Evolutionary conservation across 2,113 vertebrate species (phyloP), one percentile per base, ranked within the genome.

Genomic region (Pleuronectes platessa): DNA sequence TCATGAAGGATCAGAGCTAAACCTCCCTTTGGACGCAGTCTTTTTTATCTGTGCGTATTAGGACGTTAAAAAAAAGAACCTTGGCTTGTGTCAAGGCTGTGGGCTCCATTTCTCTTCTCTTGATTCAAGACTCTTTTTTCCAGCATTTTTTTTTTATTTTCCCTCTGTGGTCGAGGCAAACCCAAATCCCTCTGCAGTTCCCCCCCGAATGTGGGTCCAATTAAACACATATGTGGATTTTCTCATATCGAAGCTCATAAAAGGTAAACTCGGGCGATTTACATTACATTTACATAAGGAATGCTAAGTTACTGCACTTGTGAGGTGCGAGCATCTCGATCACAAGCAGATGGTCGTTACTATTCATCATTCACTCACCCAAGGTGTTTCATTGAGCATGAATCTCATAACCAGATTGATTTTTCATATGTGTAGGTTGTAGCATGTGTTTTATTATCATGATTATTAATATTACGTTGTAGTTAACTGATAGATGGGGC

Each of bases 181-280:
- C 84, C 87, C 76, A 87, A 87, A 83, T 87, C 88, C 75, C 84
- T 76, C 31, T 64, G 35, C 82, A 81, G 88, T 81, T 89, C 85
- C 70, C 70, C 55, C 53, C 74, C 83, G 71, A 92, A 93, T 84
- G 81, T 92, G 88, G 85, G 74, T 84, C 87, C 89, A 93, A 93
- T 94, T 93, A 94, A 93, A 92, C 70, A 84, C 93, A 94, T 79
- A 84, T 93, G 93, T 90, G 85, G 87, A 83, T 87, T 51, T 51
- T 89, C 92, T 90, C 83, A 91, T 89, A 90, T 88, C 68, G 74
- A 86, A 76, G 78, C 90, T 83, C 84, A 83, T 91, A 89, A 88
- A 90, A 89, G 89, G 89, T 85, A 78, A 87, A 85, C 73, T 69
- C 61, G 14, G 27, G 68, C 64, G 49, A 89, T 92, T 89, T 89